These are phyloP conservation scores for Aldrovandia affinis DNA, from an alignment of 2,797 vertebrate genomes.

Conservation along the genomic window DNA sequence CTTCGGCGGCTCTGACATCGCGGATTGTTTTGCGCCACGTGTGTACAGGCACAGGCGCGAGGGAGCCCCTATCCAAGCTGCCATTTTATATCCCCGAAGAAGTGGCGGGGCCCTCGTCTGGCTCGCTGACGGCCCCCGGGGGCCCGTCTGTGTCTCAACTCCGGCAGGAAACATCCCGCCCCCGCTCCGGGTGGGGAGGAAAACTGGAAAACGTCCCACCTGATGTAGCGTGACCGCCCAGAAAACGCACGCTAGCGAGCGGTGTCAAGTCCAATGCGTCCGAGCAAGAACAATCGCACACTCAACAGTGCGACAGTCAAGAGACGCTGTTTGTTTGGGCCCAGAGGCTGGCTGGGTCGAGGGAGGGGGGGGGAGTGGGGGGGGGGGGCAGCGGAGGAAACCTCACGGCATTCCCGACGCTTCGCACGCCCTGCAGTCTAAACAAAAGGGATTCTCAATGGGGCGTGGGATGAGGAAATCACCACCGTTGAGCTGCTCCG, in stretches of 20 bases:
- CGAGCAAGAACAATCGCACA: constrained; percentile 46
- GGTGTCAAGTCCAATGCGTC: not conserved
- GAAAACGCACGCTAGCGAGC: not conserved
- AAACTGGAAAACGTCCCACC: no score
- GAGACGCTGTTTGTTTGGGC: constrained; percentile 18
- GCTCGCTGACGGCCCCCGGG: no score
- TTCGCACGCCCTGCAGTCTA: not conserved
- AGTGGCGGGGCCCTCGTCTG: not conserved
- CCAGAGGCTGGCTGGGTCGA: no score
- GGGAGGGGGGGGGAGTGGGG: no score
- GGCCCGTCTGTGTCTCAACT: not conserved
- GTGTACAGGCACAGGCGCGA: constrained; percentile 48
- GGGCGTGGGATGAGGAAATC: not conserved
- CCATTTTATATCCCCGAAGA: constrained; percentile 29
- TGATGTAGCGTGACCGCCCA: not conserved
- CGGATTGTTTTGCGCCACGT: not conserved
- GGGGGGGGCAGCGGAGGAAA: no score
- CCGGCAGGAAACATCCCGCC: no score
- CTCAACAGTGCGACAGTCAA: constrained; percentile 53
- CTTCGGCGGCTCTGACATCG: constrained; percentile 19
- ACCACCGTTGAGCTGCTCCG: not conserved
- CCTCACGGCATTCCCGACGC: not conserved
- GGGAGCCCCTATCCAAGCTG: constrained; percentile 42
- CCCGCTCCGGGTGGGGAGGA: no score
- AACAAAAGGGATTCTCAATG: not conserved